A percentile compares a stretch with the other conserved stretches of the same genome.
phyloP scores from a whole-genome alignment of 35 echinoderm and acorn worm species.

The Anneissia japonica region DNA sequence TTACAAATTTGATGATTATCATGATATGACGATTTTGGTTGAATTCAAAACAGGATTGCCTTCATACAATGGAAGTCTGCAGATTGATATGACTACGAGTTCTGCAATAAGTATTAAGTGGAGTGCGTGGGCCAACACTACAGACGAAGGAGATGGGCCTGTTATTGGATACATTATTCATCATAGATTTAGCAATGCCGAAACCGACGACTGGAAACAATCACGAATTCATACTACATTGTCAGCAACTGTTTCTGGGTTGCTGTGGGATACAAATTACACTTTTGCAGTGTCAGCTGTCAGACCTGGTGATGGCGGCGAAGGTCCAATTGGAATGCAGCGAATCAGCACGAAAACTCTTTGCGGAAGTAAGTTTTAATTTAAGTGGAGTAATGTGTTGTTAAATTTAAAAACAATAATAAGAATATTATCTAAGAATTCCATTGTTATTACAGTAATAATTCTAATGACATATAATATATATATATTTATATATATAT shows the following conservation, averaged over 20 bases:
- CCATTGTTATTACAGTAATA: too few species aligned
- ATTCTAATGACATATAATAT: too few species aligned
- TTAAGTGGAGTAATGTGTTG: too few species aligned
- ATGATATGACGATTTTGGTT: background rate
- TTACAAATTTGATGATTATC: too few species aligned
- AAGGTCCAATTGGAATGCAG: slow-evolving; percentile 21
- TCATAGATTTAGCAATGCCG: background rate
- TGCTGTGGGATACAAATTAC: slow-evolving; percentile 24
- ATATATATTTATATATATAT: too few species aligned
- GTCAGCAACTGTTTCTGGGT: background rate
- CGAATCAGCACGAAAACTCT: background rate
- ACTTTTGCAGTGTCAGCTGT: slow-evolving; percentile 23
- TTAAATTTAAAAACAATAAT: too few species aligned
- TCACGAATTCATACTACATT: background rate
- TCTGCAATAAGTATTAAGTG: slow-evolving; percentile 4
- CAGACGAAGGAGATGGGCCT: slow-evolving; percentile 25
- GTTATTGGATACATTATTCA: slow-evolving; percentile 12
- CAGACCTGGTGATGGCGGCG: slow-evolving; percentile 26
- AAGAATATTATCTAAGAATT: too few species aligned
- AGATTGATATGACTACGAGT: background rate
- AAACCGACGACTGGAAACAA: background rate
- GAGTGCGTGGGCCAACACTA: background rate
- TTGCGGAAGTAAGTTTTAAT: slow-evolving; percentile 7
- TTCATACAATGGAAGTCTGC: background rate
- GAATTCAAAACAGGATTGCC: background rate